Percentiles rank a stretch among this genome's conserved stretches.
Evolutionary conservation across 2,797 vertebrate genomes (phyloP).

Genomic region (Hippocampus kuda): DNA sequence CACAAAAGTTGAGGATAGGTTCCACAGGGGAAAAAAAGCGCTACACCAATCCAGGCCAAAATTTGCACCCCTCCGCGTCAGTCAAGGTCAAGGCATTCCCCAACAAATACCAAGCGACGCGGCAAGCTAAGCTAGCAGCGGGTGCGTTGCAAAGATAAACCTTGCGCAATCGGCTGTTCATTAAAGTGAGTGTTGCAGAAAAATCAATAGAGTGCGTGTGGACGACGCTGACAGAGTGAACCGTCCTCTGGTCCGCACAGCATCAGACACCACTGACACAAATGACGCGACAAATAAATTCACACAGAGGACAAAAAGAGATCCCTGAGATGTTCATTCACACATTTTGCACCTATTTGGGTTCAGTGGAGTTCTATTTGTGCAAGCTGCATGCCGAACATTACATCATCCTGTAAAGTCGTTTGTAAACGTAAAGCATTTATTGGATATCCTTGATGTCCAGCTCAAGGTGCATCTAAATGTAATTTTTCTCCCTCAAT

Average conservation of each 20-base stretch:
- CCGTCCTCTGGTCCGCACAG: slow-evolving; percentile 30
- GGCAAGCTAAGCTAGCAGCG: slow-evolving; percentile 39
- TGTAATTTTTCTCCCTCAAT: too few species aligned
- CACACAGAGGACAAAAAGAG: slow-evolving; percentile 4
- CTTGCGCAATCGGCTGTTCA: slow-evolving; percentile 46
- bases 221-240: slow-evolving; percentile 48
- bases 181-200: slow-evolving; percentile 58
- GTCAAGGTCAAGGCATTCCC: slow-evolving; percentile 47
- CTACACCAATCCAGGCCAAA: slow-evolving; percentile 12
- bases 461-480: too few species aligned
- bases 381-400: background rate
- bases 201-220: slow-evolving; percentile 56
- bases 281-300: slow-evolving; percentile 34
- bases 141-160: slow-evolving; percentile 42
- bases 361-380: background rate
- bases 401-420: background rate
- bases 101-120: slow-evolving; percentile 53
- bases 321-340: background rate
- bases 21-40: too few species aligned
- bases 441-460: too few species aligned
- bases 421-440: background rate
- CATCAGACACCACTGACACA: slow-evolving; percentile 26
- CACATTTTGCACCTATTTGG: background rate
- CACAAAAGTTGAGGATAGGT: too few species aligned
- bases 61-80: slow-evolving; percentile 27